Evolutionary conservation across 2,113 vertebrate species (phyloP), one percentile per base, ranked within the genome.

Genomic region (Gymnocephalus cernua): DNA sequence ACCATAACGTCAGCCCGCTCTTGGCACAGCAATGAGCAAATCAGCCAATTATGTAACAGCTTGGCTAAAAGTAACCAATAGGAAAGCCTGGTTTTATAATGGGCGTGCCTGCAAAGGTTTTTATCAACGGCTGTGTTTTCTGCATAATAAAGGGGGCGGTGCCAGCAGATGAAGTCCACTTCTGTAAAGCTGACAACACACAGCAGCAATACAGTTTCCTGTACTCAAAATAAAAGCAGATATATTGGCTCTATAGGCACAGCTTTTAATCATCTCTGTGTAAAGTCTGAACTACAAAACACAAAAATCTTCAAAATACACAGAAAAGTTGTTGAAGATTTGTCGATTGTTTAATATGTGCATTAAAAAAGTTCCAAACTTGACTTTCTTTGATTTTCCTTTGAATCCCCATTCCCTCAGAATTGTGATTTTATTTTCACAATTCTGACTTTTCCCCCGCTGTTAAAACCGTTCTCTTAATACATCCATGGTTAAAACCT

Each of bases 11-110:
- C 35, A 45, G 6, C 4, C 11, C 8, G 21, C 4, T 51, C 0
- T 23, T 12, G 2, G 18, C 14, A 5, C 6, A 0, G 35, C 16
- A 64, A 16, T 27, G 45, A 81, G 1, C 1, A 4, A 25, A 4
- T 59, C 6, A 85, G 27, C 84, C 80, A 88, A 87, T 87, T 56
- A 76, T 0, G 1, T 50, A 23, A 9, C 29, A 21, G 62, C 23
- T 38, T 3, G 0, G 10, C 3, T n/a, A 18, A 29, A 29, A 2
- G 0, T 8, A 15, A 27, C 87, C 73, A 92, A 90, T 89, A 1
- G 18, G 3, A 74, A 50, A 12, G 4, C 7, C 0, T 2, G 7
- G n/a, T 16, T 75, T 74, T 8, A 1, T 0, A 1, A 35, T 47
- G 64, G 90, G 82, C 58, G 77, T 74, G 50, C 0, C 56, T 4